These are phyloP conservation scores for Siderastrea siderea DNA, from an alignment of 92 coral and sea anemone species.

Conservation along the genomic window DNA sequence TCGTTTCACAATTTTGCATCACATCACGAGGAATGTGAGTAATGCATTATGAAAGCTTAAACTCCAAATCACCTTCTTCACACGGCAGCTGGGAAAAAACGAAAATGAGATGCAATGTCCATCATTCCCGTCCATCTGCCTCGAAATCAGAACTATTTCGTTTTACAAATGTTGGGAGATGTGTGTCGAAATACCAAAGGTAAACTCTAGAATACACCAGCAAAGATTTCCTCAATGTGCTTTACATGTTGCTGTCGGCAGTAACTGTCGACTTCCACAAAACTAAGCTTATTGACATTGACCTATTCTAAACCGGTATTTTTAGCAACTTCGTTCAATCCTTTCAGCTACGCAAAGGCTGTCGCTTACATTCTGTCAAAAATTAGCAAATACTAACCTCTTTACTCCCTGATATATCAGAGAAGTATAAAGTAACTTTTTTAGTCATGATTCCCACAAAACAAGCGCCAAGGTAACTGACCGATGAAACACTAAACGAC, in stretches of 20 bases:
- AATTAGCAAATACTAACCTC: conserved; percentile 56
- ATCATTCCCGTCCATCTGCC: too few species aligned
- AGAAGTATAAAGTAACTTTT: conserved; percentile 59
- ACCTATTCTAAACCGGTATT: neutral
- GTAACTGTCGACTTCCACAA: too few species aligned
- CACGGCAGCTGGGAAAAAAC: neutral
- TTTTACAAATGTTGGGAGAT: too few species aligned
- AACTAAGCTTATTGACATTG: neutral
- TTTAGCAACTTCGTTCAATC: too few species aligned
- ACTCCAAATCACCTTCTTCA: neutral
- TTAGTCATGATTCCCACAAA: conserved; percentile 59
- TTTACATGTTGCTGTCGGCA: too few species aligned
- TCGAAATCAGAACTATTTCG: too few species aligned
- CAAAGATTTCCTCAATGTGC: neutral
- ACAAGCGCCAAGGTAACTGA: neutral
- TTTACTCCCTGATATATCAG: conserved; percentile 66
- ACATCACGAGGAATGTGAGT: neutral
- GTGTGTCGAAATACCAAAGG: too few species aligned
- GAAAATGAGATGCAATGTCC: neutral
- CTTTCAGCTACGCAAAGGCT: too few species aligned
- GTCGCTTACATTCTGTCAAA: neutral
- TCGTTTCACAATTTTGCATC: neutral
- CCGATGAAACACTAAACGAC: neutral
- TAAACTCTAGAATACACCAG: neutral
- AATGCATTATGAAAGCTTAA: neutral